Evolutionary conservation across 2,888 invertebrate genomes (phyloP), one percentile per base, ranked within the genome.

Genomic region (Drosophila maculinotata): DNA sequence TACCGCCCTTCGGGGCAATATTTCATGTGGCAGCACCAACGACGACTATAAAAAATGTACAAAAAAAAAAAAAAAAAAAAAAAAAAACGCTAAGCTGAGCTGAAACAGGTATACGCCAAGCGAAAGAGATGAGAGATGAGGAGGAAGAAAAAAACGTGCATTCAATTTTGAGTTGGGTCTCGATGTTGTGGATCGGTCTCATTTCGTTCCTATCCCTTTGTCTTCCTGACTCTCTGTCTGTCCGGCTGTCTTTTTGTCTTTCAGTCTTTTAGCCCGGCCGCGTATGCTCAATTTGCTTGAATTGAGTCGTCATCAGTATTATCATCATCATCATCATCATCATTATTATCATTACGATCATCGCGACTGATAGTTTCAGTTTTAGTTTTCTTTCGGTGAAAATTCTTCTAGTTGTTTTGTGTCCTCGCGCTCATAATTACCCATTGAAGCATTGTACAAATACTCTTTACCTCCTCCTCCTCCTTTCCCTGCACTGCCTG

Each of bases 1-100:
- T 87, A 84, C 89, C 90, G 90, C 89, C 90, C 90, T 67, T 69
- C 80, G 72, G 88, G 89, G 79, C 82, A 79, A 88, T 88, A 89
- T 82, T 87, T 89, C 79, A 89, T 79, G 69, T 73, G 78, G 75
- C 76, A 15, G 44, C 60, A 39, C 33, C 45, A 45, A 36, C 65
- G 56, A 60, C 35, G 23, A 53, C 56, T 45, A 52, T 30, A 52
- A 45, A 56, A 47, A 58, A 51, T 9, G 23, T 58, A 52, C 6
- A 20, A 8, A 30, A 12, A 23, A 26, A 42, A 23, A 25, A 12
- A 12, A 14, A 31, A 6, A 35, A 7, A 8, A 35, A 35, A 9
- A 35, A 15, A 8, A 15, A 35, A 14, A 9, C 15, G n/a, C 17
- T 41, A 53, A 52, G 31, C 8, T 17, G 14, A 30, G 10, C 15